Percentiles rank a stretch among this genome's conserved stretches.
These are phyloP conservation scores for Drosophila guanche DNA, from an alignment of 1,140 invertebrate species.

Conservation along the genomic window DNA sequence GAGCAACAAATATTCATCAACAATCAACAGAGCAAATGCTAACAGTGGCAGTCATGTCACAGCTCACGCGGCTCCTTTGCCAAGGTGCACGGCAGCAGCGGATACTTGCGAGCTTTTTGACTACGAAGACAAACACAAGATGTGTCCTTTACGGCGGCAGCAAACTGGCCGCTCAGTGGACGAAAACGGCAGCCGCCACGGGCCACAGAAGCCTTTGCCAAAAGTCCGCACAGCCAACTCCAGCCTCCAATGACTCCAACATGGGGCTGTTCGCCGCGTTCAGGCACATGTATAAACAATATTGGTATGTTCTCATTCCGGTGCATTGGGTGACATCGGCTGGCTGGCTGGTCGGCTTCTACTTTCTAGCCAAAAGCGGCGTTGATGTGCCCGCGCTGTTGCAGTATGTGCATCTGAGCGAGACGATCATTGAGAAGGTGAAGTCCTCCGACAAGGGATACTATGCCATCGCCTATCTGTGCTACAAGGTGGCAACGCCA, in stretches of 20 bases:
- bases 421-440: slow-evolving; percentile 90
- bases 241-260: slow-evolving; percentile 57
- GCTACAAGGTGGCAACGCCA: slow-evolving; percentile 96
- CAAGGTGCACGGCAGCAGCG: too few species aligned
- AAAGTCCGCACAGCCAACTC: slow-evolving; percentile 13
- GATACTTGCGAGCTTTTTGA: too few species aligned
- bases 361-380: slow-evolving; percentile 92
- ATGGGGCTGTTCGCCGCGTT: slow-evolving; percentile 90
- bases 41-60: too few species aligned
- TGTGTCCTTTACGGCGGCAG: too few species aligned
- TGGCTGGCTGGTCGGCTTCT: slow-evolving; percentile 94
- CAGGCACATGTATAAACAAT: slow-evolving; percentile 95
- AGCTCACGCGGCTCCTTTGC: too few species aligned
- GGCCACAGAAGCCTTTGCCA: neutral
- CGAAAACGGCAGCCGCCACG: too few species aligned
- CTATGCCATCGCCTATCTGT: slow-evolving; percentile 92
- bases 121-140: too few species aligned
- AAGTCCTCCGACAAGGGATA: slow-evolving; percentile 92
- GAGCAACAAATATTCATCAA: too few species aligned
- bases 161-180: too few species aligned
- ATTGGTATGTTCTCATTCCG: slow-evolving; percentile 96
- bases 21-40: too few species aligned
- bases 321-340: slow-evolving; percentile 94
- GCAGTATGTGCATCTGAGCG: slow-evolving; percentile 89
- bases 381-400: slow-evolving; percentile 92